Percentiles rank a stretch among this genome's conserved stretches.
Conservation (phyloP, 1,140 invertebrate species). For the Trichonephila inaurata region DNA sequence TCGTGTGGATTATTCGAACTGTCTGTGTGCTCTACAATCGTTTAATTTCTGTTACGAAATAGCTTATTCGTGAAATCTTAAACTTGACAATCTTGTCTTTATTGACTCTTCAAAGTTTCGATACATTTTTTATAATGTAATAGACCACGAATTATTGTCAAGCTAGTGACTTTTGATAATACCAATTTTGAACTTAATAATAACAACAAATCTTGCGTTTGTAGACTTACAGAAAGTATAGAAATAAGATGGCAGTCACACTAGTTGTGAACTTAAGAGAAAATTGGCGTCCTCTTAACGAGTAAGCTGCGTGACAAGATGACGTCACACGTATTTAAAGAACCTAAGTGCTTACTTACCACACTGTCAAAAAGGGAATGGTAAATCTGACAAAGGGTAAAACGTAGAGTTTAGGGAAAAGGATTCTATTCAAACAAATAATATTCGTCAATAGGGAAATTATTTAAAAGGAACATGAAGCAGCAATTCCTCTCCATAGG, state of each 20-base stretch:
- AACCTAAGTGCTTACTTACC: constrained; percentile 66
- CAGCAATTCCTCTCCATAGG: constrained; percentile 69
- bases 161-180: no score
- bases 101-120: background rate
- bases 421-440: constrained; percentile 67
- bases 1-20: no score
- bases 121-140: no score
- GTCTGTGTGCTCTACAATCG: no score
- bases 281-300: constrained; percentile 61
- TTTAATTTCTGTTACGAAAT: background rate
- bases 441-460: constrained; percentile 61
- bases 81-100: background rate
- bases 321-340: constrained; percentile 54
- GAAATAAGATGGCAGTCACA: background rate
- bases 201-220: no score
- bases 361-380: constrained; percentile 34
- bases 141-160: no score
- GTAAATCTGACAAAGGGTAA: constrained; percentile 45
- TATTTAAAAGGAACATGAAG: constrained; percentile 58
- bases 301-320: constrained; percentile 43
- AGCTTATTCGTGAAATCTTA: background rate
- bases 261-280: background rate
- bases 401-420: constrained; percentile 54
- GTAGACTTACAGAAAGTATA: background rate
- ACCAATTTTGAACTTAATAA: no score